These are phyloP conservation scores for Mantis religiosa DNA, from an alignment of 2,888 invertebrate species.

Conservation along the genomic window DNA sequence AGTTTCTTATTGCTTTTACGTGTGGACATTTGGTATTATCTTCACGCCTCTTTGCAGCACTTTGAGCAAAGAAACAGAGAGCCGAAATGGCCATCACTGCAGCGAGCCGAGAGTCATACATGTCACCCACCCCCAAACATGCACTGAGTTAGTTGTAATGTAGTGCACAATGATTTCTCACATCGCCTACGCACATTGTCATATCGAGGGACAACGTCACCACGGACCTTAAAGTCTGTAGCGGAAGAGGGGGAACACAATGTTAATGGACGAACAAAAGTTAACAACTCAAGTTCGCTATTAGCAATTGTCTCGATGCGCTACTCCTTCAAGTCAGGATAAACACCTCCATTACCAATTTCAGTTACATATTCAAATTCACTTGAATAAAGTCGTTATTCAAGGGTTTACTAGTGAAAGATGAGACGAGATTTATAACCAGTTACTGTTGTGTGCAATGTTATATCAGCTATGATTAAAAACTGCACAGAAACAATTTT, in stretches of 20 bases:
- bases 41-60: constrained; percentile 47
- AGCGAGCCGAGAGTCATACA: neutral
- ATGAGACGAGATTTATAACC: too few species aligned
- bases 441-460: too few species aligned
- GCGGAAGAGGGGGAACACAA: neutral
- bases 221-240: neutral
- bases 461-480: too few species aligned
- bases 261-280: neutral
- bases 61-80: neutral
- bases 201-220: neutral
- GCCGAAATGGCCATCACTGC: neutral
- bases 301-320: too few species aligned
- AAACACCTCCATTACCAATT: too few species aligned
- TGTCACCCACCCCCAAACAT: neutral
- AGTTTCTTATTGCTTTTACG: constrained; percentile 75
- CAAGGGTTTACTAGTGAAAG: too few species aligned
- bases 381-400: too few species aligned
- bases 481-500: too few species aligned
- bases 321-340: too few species aligned
- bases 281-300: neutral
- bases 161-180: neutral
- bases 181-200: neutral
- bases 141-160: neutral
- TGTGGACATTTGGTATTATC: constrained; percentile 68
- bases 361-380: too few species aligned